A percentile compares a stretch with the other conserved stretches of the same genome.
Conservation (phyloP, 2,797 vertebrate genomes). For the Xiphophorus birchmanni region DNA sequence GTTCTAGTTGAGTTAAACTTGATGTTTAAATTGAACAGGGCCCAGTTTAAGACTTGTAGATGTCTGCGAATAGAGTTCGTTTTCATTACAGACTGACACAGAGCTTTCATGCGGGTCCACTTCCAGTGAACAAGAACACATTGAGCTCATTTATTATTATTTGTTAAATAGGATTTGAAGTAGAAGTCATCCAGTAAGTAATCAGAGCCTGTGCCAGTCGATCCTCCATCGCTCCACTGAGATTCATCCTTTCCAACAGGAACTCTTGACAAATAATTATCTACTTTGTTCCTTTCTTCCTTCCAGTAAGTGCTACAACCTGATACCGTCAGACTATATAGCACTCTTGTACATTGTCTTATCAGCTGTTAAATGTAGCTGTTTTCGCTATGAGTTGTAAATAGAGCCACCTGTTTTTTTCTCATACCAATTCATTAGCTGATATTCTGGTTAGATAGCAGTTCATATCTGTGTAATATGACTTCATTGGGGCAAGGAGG, state of each 20-base stretch:
- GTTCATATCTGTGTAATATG: conserved; percentile 9
- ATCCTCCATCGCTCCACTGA: conserved; percentile 9
- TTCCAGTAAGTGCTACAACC: conserved; percentile 75
- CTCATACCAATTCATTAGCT: conserved; percentile 23
- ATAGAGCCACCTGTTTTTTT: background rate
- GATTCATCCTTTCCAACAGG: conserved; percentile 39
- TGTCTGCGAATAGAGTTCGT: background rate
- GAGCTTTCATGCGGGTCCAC: background rate
- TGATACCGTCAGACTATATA: conserved; percentile 51
- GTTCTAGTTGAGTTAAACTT: background rate
- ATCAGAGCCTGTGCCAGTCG: background rate
- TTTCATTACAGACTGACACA: background rate
- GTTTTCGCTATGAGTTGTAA: conserved; percentile 26
- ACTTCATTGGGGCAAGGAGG: background rate
- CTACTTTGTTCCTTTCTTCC: conserved; percentile 41
- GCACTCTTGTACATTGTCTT: conserved; percentile 30
- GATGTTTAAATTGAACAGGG: background rate
- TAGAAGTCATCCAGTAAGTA: background rate
- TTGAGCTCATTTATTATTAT: background rate
- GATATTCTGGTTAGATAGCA: background rate
- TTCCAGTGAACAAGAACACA: background rate
- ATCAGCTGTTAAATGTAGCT: conserved; percentile 20
- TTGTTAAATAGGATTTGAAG: background rate
- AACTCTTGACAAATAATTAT: conserved; percentile 67
- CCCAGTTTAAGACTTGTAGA: background rate